Conservation (phyloP, 2,113 vertebrate genomes). For the Myiozetetes cayanensis region DNA sequence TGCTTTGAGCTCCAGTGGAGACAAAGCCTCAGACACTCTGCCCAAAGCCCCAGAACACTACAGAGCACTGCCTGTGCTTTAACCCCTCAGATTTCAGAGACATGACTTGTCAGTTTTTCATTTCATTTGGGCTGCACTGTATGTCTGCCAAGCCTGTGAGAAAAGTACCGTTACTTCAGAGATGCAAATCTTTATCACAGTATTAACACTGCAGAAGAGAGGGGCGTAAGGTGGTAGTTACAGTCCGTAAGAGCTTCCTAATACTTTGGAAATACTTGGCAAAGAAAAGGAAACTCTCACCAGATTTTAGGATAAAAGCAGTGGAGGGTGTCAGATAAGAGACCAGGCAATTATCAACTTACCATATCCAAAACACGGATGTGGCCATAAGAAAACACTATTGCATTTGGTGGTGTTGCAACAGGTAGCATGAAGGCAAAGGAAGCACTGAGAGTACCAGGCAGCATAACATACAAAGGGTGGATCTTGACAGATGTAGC, state of each 20-base stretch:
- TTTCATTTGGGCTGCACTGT: not conserved
- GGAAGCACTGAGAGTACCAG: constrained; percentile 90
- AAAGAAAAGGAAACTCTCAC: not conserved
- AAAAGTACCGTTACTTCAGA: not conserved
- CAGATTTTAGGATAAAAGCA: not conserved
- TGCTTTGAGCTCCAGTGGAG: constrained; percentile 3
- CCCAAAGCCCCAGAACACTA: not conserved
- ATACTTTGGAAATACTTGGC: not conserved
- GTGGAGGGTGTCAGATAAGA: not conserved
- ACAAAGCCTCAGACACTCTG: not conserved
- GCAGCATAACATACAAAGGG: constrained; percentile 93
- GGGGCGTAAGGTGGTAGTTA: not conserved
- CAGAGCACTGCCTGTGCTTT: not conserved
- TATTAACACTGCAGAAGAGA: not conserved
- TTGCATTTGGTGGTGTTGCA: constrained; percentile 94
- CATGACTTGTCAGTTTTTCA: not conserved
- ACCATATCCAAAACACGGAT: constrained; percentile 95
- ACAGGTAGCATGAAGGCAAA: constrained; percentile 98
- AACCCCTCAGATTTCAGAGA: not conserved
- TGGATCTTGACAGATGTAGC: constrained; percentile 87
- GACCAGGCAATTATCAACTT: constrained; percentile 46
- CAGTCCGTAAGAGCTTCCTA: not conserved
- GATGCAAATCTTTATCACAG: not conserved
- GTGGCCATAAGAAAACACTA: constrained; percentile 92
- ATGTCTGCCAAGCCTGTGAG: not conserved